Conservation (phyloP, 2,113 vertebrate genomes). For the Dicaeum eximium region DNA sequence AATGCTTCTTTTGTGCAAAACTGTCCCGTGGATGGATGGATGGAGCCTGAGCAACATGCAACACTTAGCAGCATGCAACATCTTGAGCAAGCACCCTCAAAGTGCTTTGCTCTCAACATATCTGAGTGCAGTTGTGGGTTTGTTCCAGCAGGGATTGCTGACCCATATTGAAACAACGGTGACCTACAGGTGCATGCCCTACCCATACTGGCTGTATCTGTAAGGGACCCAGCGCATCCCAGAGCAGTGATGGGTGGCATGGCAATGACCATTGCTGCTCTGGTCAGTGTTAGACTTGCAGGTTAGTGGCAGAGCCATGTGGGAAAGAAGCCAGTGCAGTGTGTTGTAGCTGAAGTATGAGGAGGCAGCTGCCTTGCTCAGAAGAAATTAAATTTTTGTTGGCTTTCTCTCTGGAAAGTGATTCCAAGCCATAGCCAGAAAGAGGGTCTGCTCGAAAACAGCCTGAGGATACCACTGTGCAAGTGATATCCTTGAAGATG, state of each 20-base stretch:
- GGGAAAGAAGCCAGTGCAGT: not conserved
- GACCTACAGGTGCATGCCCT: not conserved
- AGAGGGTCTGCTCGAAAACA: not conserved
- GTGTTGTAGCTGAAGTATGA: not conserved
- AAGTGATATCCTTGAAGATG: not conserved
- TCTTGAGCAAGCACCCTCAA: not conserved
- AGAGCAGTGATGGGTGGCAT: not conserved
- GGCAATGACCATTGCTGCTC: not conserved
- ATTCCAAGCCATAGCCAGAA: not conserved
- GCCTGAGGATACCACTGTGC: not conserved
- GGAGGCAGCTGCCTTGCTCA: not conserved
- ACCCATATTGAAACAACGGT: not conserved
- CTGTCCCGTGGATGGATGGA: not conserved
- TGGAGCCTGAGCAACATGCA: not conserved
- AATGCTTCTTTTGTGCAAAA: not conserved
- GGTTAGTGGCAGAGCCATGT: not conserved
- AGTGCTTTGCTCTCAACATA: not conserved
- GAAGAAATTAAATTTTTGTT: not conserved
- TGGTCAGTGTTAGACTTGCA: rapidly evolving
- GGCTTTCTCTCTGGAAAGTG: not conserved
- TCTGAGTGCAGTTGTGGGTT: not conserved
- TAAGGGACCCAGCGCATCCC: rapidly evolving
- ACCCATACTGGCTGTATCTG: not conserved
- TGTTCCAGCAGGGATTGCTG: not conserved
- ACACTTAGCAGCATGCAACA: not conserved